These are phyloP conservation scores for Spinus olivaceus DNA, from an alignment of 2,797 vertebrate species.

Conservation along the genomic window DNA sequence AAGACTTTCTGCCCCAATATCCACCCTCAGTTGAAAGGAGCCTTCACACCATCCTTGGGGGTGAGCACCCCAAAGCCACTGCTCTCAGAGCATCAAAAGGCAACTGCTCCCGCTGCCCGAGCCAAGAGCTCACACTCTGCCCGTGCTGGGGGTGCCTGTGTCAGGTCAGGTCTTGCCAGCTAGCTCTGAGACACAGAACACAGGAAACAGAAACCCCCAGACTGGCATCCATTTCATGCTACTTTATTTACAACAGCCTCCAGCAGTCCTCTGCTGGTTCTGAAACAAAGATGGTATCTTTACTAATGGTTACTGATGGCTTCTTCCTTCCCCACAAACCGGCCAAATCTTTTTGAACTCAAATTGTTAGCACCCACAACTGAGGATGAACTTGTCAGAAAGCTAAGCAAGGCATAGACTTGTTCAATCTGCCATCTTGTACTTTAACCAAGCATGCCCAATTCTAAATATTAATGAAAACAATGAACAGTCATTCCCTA, in stretches of 20 bases:
- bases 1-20: neutral
- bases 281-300: neutral
- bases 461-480: neutral
- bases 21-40: neutral
- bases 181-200: neutral
- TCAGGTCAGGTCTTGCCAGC: neutral
- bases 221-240: neutral
- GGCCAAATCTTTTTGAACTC: neutral
- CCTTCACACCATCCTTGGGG: neutral
- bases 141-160: rapidly evolving
- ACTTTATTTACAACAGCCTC: neutral
- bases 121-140: neutral
- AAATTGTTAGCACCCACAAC: neutral
- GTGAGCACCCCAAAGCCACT: neutral
- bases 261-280: neutral
- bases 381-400: neutral
- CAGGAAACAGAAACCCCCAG: neutral
- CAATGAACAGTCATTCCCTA: neutral
- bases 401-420: neutral
- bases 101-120: neutral
- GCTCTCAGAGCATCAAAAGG: neutral
- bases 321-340: neutral
- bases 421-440: neutral
- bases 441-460: neutral
- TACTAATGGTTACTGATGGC: neutral